Conservation (phyloP, 2,113 vertebrate genomes). For the Sander lucioperca region DNA sequence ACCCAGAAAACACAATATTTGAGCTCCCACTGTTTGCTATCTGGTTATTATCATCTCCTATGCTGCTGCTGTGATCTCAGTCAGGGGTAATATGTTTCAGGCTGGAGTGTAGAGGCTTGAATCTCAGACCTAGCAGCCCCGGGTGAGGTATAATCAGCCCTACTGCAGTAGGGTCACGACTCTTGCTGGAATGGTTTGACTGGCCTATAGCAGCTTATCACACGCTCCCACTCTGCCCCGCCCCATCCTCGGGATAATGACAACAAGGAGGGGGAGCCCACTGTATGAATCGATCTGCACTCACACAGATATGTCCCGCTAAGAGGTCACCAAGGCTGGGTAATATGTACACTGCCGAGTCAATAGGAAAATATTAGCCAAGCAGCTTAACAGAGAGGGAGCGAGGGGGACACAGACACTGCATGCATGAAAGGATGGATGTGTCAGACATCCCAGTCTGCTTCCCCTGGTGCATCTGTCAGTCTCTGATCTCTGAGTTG, state of each 20-base stretch:
- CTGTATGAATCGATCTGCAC: slow-evolving; percentile 77
- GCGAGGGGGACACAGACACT: slow-evolving; percentile 44
- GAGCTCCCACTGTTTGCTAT: slow-evolving; percentile 22
- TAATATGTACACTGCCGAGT: slow-evolving; percentile 76
- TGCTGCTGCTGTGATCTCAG: slow-evolving; percentile 49
- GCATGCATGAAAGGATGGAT: slow-evolving; percentile 62
- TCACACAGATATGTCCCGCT: slow-evolving; percentile 65
- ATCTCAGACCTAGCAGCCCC: slow-evolving; percentile 47
- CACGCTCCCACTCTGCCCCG: slow-evolving; percentile 57
- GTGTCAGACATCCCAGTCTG: slow-evolving; percentile 64
- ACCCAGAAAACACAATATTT: not conserved
- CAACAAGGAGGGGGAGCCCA: slow-evolving; percentile 42
- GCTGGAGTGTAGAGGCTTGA: slow-evolving; percentile 38
- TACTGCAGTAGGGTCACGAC: slow-evolving; percentile 75
- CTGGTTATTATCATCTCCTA: slow-evolving; percentile 26
- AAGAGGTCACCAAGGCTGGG: slow-evolving; percentile 66
- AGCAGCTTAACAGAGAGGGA: slow-evolving; percentile 70
- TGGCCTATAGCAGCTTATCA: slow-evolving; percentile 73
- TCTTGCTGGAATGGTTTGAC: slow-evolving; percentile 62
- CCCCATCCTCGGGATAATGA: slow-evolving; percentile 44
- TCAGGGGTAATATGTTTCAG: slow-evolving; percentile 54
- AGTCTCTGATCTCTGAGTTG: slow-evolving; percentile 79
- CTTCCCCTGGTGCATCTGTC: slow-evolving; percentile 72
- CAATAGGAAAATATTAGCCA: slow-evolving; percentile 80
- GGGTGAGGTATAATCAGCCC: slow-evolving; percentile 71